Evolutionary conservation across 2,888 invertebrate genomes (phyloP).

Genomic region (Caradrina clavipalpis): DNA sequence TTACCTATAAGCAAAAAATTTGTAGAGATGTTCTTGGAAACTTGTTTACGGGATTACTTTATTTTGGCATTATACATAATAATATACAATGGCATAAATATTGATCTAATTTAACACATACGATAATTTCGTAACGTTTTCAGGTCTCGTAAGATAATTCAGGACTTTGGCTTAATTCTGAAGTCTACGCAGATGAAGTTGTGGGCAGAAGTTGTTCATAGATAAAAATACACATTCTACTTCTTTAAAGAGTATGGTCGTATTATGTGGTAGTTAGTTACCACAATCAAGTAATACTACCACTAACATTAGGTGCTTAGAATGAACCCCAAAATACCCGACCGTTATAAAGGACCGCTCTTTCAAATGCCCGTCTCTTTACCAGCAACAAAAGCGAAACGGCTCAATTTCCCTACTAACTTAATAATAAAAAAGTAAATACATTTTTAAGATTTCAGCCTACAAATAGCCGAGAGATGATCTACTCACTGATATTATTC

Average conservation of each 20-base stretch:
- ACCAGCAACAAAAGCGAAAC: constrained; percentile 20
- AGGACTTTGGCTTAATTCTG: too few relatives aligned
- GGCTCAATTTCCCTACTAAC: constrained; percentile 44
- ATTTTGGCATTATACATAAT: too few relatives aligned
- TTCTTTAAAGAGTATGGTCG: not conserved
- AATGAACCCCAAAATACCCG: not conserved
- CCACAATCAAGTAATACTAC: not conserved
- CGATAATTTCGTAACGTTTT: too few relatives aligned
- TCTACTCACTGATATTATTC: constrained; percentile 56
- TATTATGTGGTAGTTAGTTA: not conserved
- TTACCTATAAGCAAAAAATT: too few relatives aligned
- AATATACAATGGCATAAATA: too few relatives aligned
- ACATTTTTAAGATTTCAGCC: constrained; percentile 46
- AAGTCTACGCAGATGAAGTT: too few relatives aligned
- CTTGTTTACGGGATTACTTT: too few relatives aligned
- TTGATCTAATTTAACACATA: too few relatives aligned
- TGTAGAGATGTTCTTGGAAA: too few relatives aligned
- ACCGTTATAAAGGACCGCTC: constrained; percentile 14
- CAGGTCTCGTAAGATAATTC: too few relatives aligned
- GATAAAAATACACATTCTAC: too few relatives aligned
- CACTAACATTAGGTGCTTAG: constrained; percentile 9
- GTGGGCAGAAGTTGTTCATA: too few relatives aligned
- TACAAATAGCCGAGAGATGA: constrained; percentile 43
- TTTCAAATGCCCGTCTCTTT: constrained; percentile 18
- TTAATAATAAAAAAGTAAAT: constrained; percentile 53